Evolutionary conservation across 2,888 invertebrate genomes (phyloP).

Genomic region (Caenorhabditis virilis): DNA sequence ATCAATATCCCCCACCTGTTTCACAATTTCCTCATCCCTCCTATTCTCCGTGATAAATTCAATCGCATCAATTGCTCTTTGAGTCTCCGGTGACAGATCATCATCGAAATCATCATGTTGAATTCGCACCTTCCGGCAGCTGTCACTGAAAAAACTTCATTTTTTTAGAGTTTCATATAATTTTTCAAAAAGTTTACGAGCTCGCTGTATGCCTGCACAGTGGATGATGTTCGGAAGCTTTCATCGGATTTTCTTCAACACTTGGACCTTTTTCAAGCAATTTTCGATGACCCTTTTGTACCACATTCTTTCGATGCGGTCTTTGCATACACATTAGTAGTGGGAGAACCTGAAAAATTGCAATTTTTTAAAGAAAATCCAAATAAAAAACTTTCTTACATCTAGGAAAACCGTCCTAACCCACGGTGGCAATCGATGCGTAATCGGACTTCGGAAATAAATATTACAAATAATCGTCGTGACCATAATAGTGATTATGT

Average conservation of each 20-base stretch:
- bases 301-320: slow-evolving; percentile 72
- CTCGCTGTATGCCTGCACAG: slow-evolving; percentile 33
- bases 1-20: too few relatives aligned
- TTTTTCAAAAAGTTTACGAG: slow-evolving; percentile 9
- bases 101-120: slow-evolving; percentile 31
- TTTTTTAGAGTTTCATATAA: background rate
- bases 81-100: slow-evolving; percentile 47
- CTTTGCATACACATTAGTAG: slow-evolving; percentile 91
- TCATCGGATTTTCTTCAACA: slow-evolving; percentile 35
- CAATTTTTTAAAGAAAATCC: background rate
- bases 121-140: slow-evolving; percentile 40
- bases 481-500: slow-evolving; percentile 97
- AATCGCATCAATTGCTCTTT: slow-evolving; percentile 63
- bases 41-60: slow-evolving; percentile 68
- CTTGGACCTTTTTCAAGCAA: slow-evolving; percentile 26
- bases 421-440: slow-evolving; percentile 96
- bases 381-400: slow-evolving; percentile 44
- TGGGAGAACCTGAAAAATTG: slow-evolving; percentile 77
- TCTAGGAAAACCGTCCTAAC: slow-evolving; percentile 92
- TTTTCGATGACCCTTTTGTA: slow-evolving; percentile 37
- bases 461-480: slow-evolving; percentile 99
- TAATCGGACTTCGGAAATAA: slow-evolving; percentile 95
- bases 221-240: slow-evolving; percentile 46
- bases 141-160: slow-evolving; percentile 29
- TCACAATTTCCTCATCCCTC: slow-evolving; percentile 63